These are phyloP conservation scores for Melieria picta DNA, from an alignment of 2,888 invertebrate genomes.

Conservation along the genomic window DNA sequence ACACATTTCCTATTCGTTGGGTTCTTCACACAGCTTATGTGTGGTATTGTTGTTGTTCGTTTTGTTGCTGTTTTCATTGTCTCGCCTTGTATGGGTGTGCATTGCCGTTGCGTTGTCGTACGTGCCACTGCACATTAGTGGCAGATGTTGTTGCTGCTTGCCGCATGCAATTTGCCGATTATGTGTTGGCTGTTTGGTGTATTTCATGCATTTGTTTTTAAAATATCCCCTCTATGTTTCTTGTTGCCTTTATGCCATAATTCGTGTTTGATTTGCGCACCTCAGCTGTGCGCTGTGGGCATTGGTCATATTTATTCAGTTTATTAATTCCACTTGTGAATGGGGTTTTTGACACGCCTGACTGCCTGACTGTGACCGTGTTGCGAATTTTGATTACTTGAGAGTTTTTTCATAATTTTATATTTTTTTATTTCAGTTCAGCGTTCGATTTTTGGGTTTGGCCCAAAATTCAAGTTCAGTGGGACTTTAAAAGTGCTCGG, in stretches of 20 bases:
- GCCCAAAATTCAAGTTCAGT: too few relatives aligned
- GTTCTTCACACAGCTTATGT: background rate
- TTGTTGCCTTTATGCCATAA: too few relatives aligned
- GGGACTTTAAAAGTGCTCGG: too few relatives aligned
- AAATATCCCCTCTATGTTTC: background rate
- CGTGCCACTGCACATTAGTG: constrained; percentile 47
- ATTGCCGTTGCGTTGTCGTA: constrained; percentile 33
- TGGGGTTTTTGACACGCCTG: too few relatives aligned
- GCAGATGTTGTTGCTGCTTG: constrained; percentile 42
- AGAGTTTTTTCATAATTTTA: background rate
- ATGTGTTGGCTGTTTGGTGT: constrained; percentile 22
- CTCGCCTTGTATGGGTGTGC: background rate
- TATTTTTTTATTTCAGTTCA: background rate
- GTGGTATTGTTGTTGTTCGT: constrained; percentile 7
- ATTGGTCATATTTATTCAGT: too few relatives aligned
- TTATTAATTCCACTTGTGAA: too few relatives aligned
- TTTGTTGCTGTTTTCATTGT: background rate
- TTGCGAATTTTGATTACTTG: background rate
- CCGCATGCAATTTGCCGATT: constrained; percentile 28
- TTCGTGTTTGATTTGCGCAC: too few relatives aligned
- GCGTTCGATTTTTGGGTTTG: too few relatives aligned
- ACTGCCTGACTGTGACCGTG: too few relatives aligned
- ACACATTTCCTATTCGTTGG: background rate
- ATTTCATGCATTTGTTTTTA: constrained; percentile 15
- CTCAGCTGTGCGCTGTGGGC: too few relatives aligned